These are phyloP conservation scores for Dendrocincla tyrannina DNA, from an alignment of 2,797 vertebrate genomes.

Conservation along the genomic window DNA sequence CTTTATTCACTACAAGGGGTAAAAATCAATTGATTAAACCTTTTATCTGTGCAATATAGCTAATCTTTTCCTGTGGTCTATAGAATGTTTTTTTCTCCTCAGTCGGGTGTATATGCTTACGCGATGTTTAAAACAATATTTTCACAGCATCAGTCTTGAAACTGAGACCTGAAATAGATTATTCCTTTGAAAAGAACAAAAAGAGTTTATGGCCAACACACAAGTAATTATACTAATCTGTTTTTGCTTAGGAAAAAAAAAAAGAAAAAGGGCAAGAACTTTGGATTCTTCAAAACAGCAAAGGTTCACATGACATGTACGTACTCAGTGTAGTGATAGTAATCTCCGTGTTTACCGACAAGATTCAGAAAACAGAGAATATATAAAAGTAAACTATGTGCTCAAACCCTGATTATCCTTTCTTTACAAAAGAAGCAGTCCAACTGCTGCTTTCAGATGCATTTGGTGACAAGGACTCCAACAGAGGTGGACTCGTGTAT, in stretches of 20 bases:
- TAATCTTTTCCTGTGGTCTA: neutral
- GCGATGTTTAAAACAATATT: neutral
- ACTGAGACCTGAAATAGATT: neutral
- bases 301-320: rapidly evolving
- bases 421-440: neutral
- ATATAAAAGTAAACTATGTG: neutral
- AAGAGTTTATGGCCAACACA: neutral
- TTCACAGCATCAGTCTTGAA: neutral
- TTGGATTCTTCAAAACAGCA: neutral
- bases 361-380: neutral
- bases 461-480: neutral
- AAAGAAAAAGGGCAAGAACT: neutral
- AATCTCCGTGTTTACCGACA: neutral
- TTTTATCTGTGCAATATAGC: neutral
- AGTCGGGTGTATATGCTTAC: neutral
- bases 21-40: neutral
- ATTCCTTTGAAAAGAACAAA: neutral
- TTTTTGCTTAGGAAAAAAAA: neutral
- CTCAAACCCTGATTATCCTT: neutral
- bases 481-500: neutral
- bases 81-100: neutral
- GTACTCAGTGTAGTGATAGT: neutral
- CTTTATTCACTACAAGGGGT: neutral
- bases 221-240: neutral
- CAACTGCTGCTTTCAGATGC: neutral